Base-by-base conservation (phyloP, 2,113 vertebrate genomes). In the Sphaerodactylus townsendi region DNA sequence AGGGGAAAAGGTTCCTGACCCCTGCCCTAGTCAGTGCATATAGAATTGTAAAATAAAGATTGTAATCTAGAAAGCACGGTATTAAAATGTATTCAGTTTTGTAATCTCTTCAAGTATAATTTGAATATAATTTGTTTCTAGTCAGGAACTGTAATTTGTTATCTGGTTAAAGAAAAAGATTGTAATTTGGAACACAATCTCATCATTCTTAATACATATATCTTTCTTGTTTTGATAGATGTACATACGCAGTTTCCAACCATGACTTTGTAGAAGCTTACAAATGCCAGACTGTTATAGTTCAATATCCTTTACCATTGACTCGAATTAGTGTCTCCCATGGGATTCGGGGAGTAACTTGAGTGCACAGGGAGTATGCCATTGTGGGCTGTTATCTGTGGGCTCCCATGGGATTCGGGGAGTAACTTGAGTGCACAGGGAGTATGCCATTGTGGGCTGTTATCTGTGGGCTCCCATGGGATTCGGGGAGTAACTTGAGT, bases 251-350 rank as follows among this genome's bases (percentile, higher is more conserved):
- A 0, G 99, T 98, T 88, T 95, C 97, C 37, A 99, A 99, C 90
- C 98, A 99, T 33, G 98, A 99, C 95, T 99, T 99, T 62, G 91
- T 99, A 69, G 99, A 99, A 90, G 99, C 99, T 0, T 99, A 99
- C 94, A 99, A 98, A 93, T 99, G 97, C 91, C 99, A 99, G 94
- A 99, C 98, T 0, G 96, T 99, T 62, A 98, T 99, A 0, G 98
- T 99, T 28, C 99, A 99, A 99, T 99, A 99, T 99, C 99, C 97
- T 99, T 98, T 84, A 1, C 11, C 8, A 17, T 85, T 33, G 30
- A 14, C 59, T 48, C 35, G 0, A 3, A 1, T 46, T 30, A 7
- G 75, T 33, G 48, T 46, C 15, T 64, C 9, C 46, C 69, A 14
- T 64, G 46, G 8, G 21, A 13, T 75, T 68, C 15, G 13, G 53